Evolutionary conservation across 2,113 vertebrate species (phyloP), one percentile per base, ranked within the genome.

Genomic region (Podarcis raffonei): DNA sequence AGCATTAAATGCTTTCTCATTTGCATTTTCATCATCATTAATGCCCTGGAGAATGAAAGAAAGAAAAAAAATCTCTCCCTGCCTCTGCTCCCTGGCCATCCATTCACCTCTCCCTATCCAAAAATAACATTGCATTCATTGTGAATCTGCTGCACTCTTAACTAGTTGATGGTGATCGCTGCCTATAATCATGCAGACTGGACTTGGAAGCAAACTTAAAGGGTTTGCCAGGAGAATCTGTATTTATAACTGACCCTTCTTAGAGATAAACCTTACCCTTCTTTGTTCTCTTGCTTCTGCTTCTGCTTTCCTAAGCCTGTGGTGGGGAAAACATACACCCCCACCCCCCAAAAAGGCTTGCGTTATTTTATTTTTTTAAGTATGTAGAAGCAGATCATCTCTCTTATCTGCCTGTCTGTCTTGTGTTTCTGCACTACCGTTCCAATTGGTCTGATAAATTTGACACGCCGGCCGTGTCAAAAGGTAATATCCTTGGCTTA

Each of bases 401-500:
- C 16, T 82, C 81, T 53, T 82, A 35, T 62, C 37, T 48, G 20
- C 39, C 25, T 72, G 94, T 95, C 94, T 95, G 96, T 96, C 95
- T 94, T 53, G 62, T 27, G 94, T 92, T 94, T 65, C 93, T 90
- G 89, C 95, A 95, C 96, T 94, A 89, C 95, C 71, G 79, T 96
- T 85, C 93, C 95, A 93, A 97, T 97, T 96, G 98, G 98, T 97
- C 97, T 88, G 90, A 95, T 95, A 96, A 93, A 93, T 94, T 95
- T 94, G 95, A 97, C 97, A 97, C 98, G 97, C 97, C 95, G 97
- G 97, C 97, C 95, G 96, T 96, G 97, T 97, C 98, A 97, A 97
- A 97, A 97, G 98, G 97, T 96, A 98, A 98, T 97, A 98, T 97
- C 97, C 96, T 97, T 91, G 95, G 97, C 97, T 98, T 98, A 98